phyloP scores from a whole-genome alignment of 2,797 vertebrate species.

The Pangasius macronema region DNA sequence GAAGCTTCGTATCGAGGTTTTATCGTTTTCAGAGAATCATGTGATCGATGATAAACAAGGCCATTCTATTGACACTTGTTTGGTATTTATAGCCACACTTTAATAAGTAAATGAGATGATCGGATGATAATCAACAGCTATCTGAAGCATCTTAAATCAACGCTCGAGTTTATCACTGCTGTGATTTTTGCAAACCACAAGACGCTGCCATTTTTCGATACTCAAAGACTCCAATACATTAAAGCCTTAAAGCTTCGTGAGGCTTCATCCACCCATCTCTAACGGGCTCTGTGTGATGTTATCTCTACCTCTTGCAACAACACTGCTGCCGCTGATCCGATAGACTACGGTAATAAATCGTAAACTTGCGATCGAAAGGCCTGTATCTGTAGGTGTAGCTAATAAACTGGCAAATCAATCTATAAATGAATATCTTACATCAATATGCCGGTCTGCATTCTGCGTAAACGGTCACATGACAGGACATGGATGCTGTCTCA shows the following conservation, averaged over 20 bases:
- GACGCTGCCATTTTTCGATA: neutral
- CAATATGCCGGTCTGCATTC: neutral
- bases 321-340: neutral
- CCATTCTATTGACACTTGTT: neutral
- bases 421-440: neutral
- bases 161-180: neutral
- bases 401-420: neutral
- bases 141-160: neutral
- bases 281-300: neutral
- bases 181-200: neutral
- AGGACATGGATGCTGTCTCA: neutral
- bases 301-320: neutral
- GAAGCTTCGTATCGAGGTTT: neutral
- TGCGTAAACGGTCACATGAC: neutral
- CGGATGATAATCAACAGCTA: neutral
- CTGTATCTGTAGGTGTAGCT: neutral
- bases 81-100: neutral
- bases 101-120: neutral
- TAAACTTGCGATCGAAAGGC: neutral
- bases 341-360: neutral
- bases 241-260: neutral
- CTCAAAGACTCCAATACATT: neutral
- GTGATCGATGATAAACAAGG: no score
- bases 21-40: neutral
- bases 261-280: neutral